These are phyloP conservation scores for Synergus laeviventris DNA, from an alignment of 2,888 invertebrate species.

Conservation along the genomic window DNA sequence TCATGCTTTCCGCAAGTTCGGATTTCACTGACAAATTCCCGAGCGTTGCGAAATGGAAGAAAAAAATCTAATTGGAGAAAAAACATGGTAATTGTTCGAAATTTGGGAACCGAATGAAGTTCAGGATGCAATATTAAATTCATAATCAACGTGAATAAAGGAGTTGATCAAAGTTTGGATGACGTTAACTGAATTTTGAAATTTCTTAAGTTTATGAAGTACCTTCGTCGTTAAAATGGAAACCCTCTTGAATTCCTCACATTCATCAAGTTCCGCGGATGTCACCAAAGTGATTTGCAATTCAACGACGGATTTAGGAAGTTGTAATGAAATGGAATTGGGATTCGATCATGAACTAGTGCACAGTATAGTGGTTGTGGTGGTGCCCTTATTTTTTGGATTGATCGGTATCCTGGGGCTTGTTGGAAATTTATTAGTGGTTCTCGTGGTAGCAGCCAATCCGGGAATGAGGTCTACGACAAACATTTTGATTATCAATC, in stretches of 20 bases:
- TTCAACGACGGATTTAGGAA: constrained; percentile 41
- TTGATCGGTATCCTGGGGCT: constrained; percentile 92
- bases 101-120: not conserved
- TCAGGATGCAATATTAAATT: not conserved
- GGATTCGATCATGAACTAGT: constrained; percentile 69
- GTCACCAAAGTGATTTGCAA: constrained; percentile 40
- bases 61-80: not conserved
- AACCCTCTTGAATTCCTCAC: constrained; percentile 19
- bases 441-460: constrained; percentile 91
- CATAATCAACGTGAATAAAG: not conserved
- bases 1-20: not conserved
- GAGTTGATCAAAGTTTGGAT: not conserved
- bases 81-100: not conserved
- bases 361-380: constrained; percentile 82
- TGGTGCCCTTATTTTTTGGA: constrained; percentile 90
- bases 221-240: constrained; percentile 21
- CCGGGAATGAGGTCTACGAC: constrained; percentile 96
- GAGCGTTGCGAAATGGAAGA: not conserved
- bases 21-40: not conserved
- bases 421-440: constrained; percentile 92
- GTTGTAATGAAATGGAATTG: constrained; percentile 54
- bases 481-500: constrained; percentile 92
- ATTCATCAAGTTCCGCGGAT: constrained; percentile 43
- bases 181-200: not conserved
- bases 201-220: constrained; percentile 15